A percentile compares a stretch with the other conserved stretches of the same genome.
These are phyloP conservation scores for Macaria notata DNA, from an alignment of 2,888 invertebrate genomes.

Conservation along the genomic window DNA sequence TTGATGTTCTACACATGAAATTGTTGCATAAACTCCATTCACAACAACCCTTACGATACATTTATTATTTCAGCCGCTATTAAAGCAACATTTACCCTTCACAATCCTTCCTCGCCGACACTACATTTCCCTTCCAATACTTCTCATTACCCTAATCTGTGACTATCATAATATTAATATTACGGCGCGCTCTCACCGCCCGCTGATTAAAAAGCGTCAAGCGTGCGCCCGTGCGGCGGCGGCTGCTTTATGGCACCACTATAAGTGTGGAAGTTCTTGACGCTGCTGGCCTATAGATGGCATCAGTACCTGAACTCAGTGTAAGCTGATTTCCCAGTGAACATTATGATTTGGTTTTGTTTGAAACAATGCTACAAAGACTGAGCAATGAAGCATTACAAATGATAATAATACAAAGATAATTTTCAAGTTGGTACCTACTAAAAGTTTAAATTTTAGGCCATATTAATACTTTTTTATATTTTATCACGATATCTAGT, in stretches of 20 bases:
- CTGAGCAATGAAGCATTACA: no score
- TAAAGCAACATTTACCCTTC: slow-evolving; percentile 1
- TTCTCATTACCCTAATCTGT: slow-evolving; percentile 18
- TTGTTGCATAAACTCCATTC: no score
- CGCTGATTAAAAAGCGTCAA: slow-evolving; percentile 38
- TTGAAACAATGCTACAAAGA: no score
- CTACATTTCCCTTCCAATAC: background rate
- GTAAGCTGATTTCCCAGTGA: background rate
- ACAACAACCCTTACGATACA: no score
- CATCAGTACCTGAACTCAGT: slow-evolving; percentile 13
- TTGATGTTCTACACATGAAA: no score
- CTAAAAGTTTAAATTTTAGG: no score
- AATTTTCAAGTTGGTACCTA: no score
- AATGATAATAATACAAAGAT: no score
- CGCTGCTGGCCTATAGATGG: background rate
- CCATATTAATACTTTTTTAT: no score
- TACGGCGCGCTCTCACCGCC: slow-evolving; percentile 21
- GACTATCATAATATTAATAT: slow-evolving; percentile 18
- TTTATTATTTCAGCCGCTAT: background rate
- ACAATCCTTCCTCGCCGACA: slow-evolving; percentile 1
- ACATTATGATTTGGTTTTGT: no score
- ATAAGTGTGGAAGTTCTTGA: slow-evolving; percentile 36
- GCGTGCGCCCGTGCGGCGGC: slow-evolving; percentile 21
- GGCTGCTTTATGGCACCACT: slow-evolving; percentile 45
- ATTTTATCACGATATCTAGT: no score